phyloP scores from a whole-genome alignment of 2,888 invertebrate genomes.

The Macrosiphum euphorbiae region DNA sequence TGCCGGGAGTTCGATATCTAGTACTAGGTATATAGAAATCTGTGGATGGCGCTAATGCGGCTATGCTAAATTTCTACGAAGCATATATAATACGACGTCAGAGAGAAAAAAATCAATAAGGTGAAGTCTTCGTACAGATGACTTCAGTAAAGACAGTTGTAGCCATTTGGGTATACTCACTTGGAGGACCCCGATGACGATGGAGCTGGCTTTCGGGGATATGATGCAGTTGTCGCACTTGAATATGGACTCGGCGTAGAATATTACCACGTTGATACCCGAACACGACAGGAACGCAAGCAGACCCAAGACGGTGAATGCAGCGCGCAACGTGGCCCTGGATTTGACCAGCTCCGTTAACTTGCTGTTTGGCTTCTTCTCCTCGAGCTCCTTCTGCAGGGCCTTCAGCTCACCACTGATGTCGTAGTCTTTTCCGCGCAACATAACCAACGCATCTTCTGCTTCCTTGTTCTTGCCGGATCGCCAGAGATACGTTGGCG shows the following conservation, averaged over 20 bases:
- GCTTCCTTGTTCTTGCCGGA: slow-evolving; percentile 74
- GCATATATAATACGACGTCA: neutral
- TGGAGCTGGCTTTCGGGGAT: slow-evolving; percentile 78
- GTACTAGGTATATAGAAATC: no score
- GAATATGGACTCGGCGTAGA: slow-evolving; percentile 85
- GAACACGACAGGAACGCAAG: slow-evolving; percentile 90
- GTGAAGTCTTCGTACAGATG: neutral
- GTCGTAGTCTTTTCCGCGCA: slow-evolving; percentile 81
- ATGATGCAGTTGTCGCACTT: slow-evolving; percentile 79
- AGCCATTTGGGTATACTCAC: slow-evolving; percentile 70
- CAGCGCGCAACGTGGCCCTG: slow-evolving; percentile 78
- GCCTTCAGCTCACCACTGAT: slow-evolving; percentile 76
- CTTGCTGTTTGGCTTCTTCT: slow-evolving; percentile 72
- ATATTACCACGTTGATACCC: slow-evolving; percentile 87
- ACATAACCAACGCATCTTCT: slow-evolving; percentile 75
- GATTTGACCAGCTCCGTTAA: slow-evolving; percentile 76
- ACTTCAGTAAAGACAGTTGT: neutral
- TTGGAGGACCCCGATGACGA: slow-evolving; percentile 86
- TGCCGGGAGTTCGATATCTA: no score
- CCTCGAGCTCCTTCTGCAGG: slow-evolving; percentile 70
- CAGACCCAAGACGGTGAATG: slow-evolving; percentile 82
- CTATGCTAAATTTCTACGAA: neutral
- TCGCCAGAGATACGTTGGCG: slow-evolving; percentile 78
- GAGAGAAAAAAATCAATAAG: neutral
- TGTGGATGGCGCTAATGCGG: neutral